A percentile compares a stretch with the other conserved stretches of the same genome.
Conservation (phyloP, 2,888 invertebrate genomes). For the Clunio marinus region DNA sequence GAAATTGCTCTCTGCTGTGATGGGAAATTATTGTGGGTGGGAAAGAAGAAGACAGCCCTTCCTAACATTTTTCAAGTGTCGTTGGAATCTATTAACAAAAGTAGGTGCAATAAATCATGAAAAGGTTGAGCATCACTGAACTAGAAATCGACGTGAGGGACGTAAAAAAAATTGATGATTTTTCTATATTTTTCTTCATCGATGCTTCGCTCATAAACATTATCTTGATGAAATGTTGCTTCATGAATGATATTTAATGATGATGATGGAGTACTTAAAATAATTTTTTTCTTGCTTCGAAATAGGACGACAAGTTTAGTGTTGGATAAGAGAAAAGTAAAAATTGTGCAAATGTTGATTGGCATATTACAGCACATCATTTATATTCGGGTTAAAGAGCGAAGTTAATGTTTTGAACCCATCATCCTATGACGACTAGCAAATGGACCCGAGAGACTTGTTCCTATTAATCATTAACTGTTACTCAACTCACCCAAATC, state of each 20-base stretch:
- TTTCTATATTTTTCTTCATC: conserved; percentile 20
- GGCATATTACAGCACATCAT: background rate
- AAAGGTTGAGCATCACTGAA: background rate
- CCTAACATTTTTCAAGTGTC: too few relatives aligned
- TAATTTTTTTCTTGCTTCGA: background rate
- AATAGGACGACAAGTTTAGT: too few relatives aligned
- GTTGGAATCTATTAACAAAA: too few relatives aligned
- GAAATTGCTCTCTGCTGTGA: conserved; percentile 27
- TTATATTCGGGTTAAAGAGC: background rate
- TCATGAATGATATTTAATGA: conserved; percentile 16
- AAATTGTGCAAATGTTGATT: background rate
- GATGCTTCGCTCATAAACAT: background rate
- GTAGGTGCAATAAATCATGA: too few relatives aligned
- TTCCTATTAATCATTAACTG: background rate
- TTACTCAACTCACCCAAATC: conserved; percentile 48
- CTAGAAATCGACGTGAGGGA: conserved; percentile 1
- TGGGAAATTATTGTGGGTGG: background rate
- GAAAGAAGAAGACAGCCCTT: too few relatives aligned
- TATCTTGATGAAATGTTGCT: conserved; percentile 25
- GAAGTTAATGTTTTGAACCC: too few relatives aligned
- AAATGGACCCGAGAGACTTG: conserved; percentile 7
- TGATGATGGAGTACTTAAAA: conserved; percentile 31
- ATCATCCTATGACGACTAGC: too few relatives aligned
- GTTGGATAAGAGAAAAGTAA: too few relatives aligned
- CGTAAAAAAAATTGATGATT: conserved; percentile 18